Base-by-base conservation (phyloP, 2,113 vertebrate genomes). In the Haemorhous mexicanus region DNA sequence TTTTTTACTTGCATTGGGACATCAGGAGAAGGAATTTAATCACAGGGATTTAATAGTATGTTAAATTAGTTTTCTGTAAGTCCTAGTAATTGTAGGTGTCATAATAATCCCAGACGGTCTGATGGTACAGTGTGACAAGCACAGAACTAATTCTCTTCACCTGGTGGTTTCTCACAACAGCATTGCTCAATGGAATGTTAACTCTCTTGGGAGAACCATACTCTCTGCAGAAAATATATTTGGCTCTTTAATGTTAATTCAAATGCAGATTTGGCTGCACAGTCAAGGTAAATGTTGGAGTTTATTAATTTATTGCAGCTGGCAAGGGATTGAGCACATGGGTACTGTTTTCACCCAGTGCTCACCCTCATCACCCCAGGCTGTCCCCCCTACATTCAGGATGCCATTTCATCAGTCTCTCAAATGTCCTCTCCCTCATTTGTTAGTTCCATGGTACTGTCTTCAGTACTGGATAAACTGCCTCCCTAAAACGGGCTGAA, bases 271-370 rank as follows among this genome's bases (percentile, higher is more conserved):
- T 35, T 83, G 67, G 30, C 63, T 76, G 49, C 70, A 22, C 1
- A 46, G 44, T 27, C 0, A 0, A 82, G 23, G 33, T 13, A 59
- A 67, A 46, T 18, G 23, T 16, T 2, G 0, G 11, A 27, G 16
- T 44, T 63, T 5, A 39, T 63, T 52, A n/a, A 35, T 84, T 78
- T 82, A 50, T 33, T 47, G 19, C 23, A 59, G 1, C 27, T 39
- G 23, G 16, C 26, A 75, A 75, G 63, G 6, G 23, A 50, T 4
- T 46, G 58, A 76, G 55, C 2, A 2, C 12, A 32, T 49, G 22
- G 33, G 6, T 76, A 16, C 20, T 12, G 1, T 55, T 35, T 35
- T 46, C 69, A 77, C 22, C 41, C 13, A 18, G 20, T 27, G 19
- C 13, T 68, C 41, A 55, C 30, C 21, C 44, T 68, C 2, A 0